Conservation (phyloP, 2,797 vertebrate species). For the Protonibea diacanthus region DNA sequence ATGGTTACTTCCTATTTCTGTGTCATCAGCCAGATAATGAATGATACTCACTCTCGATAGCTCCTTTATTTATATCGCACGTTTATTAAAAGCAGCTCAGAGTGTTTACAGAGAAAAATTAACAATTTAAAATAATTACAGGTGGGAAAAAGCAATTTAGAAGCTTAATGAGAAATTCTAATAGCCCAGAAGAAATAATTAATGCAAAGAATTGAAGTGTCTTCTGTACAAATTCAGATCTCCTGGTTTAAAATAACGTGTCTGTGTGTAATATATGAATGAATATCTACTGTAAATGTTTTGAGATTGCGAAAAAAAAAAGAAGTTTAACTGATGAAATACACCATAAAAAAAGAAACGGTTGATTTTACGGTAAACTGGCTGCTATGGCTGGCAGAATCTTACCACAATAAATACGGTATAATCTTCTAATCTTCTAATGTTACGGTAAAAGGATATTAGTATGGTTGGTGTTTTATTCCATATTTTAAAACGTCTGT, state of each 20-base stretch:
- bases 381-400: too few relatives aligned
- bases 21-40: slow-evolving; percentile 18
- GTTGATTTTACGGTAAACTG: too few relatives aligned
- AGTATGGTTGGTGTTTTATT: too few relatives aligned
- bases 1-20: slow-evolving; percentile 20
- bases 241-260: not conserved
- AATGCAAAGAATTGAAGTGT: not conserved
- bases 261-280: not conserved
- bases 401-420: too few relatives aligned
- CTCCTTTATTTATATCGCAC: not conserved
- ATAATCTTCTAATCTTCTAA: too few relatives aligned
- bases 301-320: not conserved
- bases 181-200: not conserved
- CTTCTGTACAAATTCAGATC: not conserved
- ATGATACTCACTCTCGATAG: slow-evolving; percentile 7
- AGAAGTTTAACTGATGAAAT: not conserved
- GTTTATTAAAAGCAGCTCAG: not conserved
- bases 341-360: too few relatives aligned
- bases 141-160: not conserved
- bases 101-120: not conserved
- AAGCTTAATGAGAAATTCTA: not conserved
- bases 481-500: too few relatives aligned
- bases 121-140: not conserved
- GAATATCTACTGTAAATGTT: not conserved
- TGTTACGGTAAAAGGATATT: too few relatives aligned